Evolutionary conservation across 2,113 vertebrate species (phyloP), one percentile per base, ranked within the genome.

Genomic region (Bostrychus sinensis): DNA sequence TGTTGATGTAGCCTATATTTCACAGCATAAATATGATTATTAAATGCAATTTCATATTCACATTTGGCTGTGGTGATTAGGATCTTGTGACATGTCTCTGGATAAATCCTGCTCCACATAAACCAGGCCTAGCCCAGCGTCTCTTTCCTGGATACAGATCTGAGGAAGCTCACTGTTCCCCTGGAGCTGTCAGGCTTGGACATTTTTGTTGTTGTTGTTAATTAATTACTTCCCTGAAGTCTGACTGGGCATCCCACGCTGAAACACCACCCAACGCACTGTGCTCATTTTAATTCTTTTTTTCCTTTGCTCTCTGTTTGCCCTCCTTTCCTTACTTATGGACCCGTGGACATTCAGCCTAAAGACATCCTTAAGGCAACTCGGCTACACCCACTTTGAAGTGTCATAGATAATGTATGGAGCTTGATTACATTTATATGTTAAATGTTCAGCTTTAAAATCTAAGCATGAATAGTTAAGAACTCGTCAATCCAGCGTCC

Each of bases 211-310:
- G 86, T 89, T 88, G 86, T 91, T 89, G 83, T 90, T 91, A 92
- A 92, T 92, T 91, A 92, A 92, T 91, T 86, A 89, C 86, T 79
- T 92, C 90, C 89, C 91, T 67, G 62, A 86, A 89, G 89, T 86
- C 88, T 84, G 69, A 73, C 77, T 79, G 86, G 78, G 86, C 84
- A 85, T 68, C 82, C 83, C 72, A 48, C 61, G 62, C 78, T 79
- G 67, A 87, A 86, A 88, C 70, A 86, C 58, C 72, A 79, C 82
- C 81, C 78, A 74, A 76, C 76, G 69, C 25, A 8, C 71, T 63
- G 74, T 77, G 84, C 81, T 87, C 85, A 51, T 51, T 51, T n/a
- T 14, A 9, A n/a, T 76, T 62, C 66, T 89, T 87, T 77, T 84
- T 42, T 69, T 54, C 65, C 55, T 81, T 58, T 80, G 69, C 73